Evolutionary conservation across 2,797 vertebrate species (phyloP).

Genomic region (Carduelis carduelis): DNA sequence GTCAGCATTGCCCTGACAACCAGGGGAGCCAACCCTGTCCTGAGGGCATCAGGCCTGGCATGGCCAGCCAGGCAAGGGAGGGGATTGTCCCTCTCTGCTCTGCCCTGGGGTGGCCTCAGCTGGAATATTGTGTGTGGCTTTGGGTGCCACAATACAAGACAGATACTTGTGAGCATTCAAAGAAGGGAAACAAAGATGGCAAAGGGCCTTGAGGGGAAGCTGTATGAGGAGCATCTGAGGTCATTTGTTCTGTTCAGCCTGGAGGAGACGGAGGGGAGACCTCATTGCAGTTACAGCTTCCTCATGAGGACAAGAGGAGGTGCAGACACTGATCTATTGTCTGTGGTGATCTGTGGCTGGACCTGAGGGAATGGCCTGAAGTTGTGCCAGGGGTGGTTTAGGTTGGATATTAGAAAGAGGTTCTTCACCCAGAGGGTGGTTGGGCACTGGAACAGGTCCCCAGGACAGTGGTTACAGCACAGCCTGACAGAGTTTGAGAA

Average conservation of each 20-base stretch:
- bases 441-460: not conserved
- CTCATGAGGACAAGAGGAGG: fast-evolving
- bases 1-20: not conserved
- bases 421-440: fast-evolving
- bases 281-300: not conserved
- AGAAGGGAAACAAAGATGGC: not conserved
- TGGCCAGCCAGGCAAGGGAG: fast-evolving
- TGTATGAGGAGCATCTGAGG: fast-evolving
- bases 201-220: not conserved
- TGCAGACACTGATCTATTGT: fast-evolving
- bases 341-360: fast-evolving
- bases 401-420: not conserved
- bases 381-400: fast-evolving
- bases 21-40: fast-evolving
- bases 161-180: not conserved
- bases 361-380: not conserved
- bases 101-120: fast-evolving
- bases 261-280: not conserved
- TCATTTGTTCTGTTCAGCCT: not conserved
- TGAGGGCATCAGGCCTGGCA: not conserved
- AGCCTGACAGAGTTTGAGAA: not conserved
- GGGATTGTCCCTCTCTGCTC: not conserved
- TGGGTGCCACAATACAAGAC: not conserved
- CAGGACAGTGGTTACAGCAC: not conserved
- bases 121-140: not conserved